phyloP scores from a whole-genome alignment of 1,140 invertebrate genomes.

The Leptinotarsa undecemlineata region DNA sequence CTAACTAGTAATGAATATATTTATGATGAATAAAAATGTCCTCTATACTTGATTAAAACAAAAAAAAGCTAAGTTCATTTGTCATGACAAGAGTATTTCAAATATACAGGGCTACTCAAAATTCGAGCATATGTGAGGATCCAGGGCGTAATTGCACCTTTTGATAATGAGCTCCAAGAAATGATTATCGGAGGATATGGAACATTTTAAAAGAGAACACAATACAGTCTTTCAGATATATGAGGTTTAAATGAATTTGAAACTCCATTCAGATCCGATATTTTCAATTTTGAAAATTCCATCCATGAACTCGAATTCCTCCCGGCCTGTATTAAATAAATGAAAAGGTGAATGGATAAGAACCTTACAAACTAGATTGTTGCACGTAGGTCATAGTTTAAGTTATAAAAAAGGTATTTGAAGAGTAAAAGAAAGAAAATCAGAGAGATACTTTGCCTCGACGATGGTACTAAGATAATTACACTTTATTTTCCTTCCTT shows the following conservation, averaged over 20 bases:
- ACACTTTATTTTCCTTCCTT: constrained; percentile 65
- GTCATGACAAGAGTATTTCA: constrained; percentile 38
- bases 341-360: constrained; percentile 30
- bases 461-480: constrained; percentile 40
- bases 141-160: no score
- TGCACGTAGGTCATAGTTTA: constrained; percentile 44
- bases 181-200: no score
- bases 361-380: constrained; percentile 49
- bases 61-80: constrained; percentile 49
- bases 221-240: no score
- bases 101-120: constrained; percentile 16
- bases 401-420: constrained; percentile 35
- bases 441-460: constrained; percentile 38
- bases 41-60: constrained; percentile 45
- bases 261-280: no score
- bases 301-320: no score
- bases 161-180: no score
- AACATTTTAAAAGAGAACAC: no score
- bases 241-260: no score
- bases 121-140: not conserved
- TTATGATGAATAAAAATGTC: constrained; percentile 47
- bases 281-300: constrained; percentile 21
- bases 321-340: constrained; percentile 26
- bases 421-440: constrained; percentile 32
- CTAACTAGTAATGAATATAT: constrained; percentile 52